Base-by-base conservation (phyloP, 2,113 vertebrate genomes). In the Corynorhinus townsendii region DNA sequence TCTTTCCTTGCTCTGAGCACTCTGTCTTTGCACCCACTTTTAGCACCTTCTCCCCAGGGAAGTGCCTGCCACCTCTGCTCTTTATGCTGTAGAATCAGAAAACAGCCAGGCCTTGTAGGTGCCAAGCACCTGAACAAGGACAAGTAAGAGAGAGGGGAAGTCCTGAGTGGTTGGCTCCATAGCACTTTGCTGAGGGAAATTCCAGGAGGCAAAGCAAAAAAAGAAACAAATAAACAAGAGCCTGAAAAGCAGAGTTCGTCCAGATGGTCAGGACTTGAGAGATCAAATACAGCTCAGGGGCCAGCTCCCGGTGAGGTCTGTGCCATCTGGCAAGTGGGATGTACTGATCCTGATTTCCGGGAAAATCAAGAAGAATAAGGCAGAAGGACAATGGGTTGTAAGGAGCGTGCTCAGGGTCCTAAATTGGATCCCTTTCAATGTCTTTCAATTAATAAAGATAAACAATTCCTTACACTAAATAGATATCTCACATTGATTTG, bases 81-180 rank as follows among this genome's bases (percentile, higher is more conserved):
- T 11, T 14, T 43, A 0, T 17, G 16, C 1, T 5, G 0, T 5
- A 62, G 19, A 35, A 15, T 59, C 52, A 20, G 35, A 38, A 64
- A 22, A 11, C 0, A 2, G 22, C 30, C 14, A 6, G 26, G 43
- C 15, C 17, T 19, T 43, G 24, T 0, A 59, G 14, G 28, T 2
- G 22, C 26, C 35, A 28, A 26, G 49, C 1, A 3, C 24, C 15
- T 5, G 12, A 20, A 28, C 12, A 11, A 59, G 38, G 38, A 35
- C 15, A 3, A 1, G 1, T 4, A 56, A 19, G 43, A 26, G 59
- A 35, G n/a, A 1, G 14, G n/a, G 2, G 4, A 3, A 1, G 3
- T 35, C 62, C 45, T 1, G 1, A 15, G n/a, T 0, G 10, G 22
- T 2, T 30, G 19, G 22, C 3, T 35, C 59, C 54, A 22, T 19